phyloP scores from a whole-genome alignment of 2,888 invertebrate species.

The Ctena decussata region DNA sequence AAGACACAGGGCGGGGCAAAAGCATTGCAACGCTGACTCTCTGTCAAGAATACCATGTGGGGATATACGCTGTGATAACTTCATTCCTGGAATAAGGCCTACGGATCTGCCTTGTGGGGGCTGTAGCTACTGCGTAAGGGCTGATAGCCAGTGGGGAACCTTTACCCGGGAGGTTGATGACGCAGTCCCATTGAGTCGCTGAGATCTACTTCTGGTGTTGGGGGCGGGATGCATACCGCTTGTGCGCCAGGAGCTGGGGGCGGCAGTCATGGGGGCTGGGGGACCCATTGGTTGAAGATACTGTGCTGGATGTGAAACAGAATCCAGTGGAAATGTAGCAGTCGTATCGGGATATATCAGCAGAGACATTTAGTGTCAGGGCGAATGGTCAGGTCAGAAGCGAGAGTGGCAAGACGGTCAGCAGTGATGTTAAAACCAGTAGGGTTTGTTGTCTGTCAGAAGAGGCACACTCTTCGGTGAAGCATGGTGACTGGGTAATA shows the following conservation, averaged over 20 bases:
- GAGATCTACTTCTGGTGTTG: neutral
- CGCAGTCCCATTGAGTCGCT: constrained; percentile 11
- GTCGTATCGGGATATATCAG: neutral
- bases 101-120: constrained; percentile 18
- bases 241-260: neutral
- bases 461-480: neutral
- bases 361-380: neutral
- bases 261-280: neutral
- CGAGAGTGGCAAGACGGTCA: neutral
- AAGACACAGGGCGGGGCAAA: neutral
- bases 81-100: neutral
- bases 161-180: constrained; percentile 29
- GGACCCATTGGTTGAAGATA: neutral
- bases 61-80: neutral
- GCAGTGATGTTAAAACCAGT: neutral
- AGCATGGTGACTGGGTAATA: too few species aligned
- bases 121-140: constrained; percentile 18
- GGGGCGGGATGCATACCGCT: neutral
- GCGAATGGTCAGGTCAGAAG: neutral
- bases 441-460: neutral
- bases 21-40: constrained; percentile 11
- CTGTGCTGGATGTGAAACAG: neutral
- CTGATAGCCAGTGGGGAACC: constrained; percentile 25
- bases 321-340: neutral
- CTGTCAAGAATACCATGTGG: neutral